Evolutionary conservation across 2,797 vertebrate genomes (phyloP), one percentile per base, ranked within the genome.

Genomic region (Lacerta agilis): DNA sequence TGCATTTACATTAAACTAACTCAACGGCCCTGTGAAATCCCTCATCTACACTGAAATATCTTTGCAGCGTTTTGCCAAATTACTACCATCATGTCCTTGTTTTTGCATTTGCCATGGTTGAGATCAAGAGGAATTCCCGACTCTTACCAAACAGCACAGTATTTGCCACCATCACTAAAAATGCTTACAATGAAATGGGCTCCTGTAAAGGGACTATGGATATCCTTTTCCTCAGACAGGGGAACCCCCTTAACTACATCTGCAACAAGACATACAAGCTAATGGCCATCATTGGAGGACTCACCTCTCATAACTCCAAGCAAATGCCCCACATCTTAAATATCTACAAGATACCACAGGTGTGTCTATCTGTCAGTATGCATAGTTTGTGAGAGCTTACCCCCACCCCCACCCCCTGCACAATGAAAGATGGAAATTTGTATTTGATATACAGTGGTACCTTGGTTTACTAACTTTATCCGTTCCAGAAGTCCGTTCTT

Each of bases 291-390:
- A 82, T 82, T 45, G 81, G 81, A 8, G 81, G 81, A 15, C 81
- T 82, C 15, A 43, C 58, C 15, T 3, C 8, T 45, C 64, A 69
- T 0, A 82, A 69, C 41, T 29, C 41, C 15, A 82, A n/a, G 11
- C 64, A 82, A 17, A 69, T 82, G 81, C 25, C 81, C 17, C 25
- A 43, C 64, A 69, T 82, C 27, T 82, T 69, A n/a, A 82, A 29
- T 15, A 20, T 82, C 81, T 82, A 82, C 25, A 82, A 82, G 66
- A 33, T 82, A 1, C 81, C 81, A 29, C 81, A 82, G 81, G 81
- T 82, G 41, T 64, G 23, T 27, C 10, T 64, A 11, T 36, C 2
- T 17, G 29, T 4, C 23, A 55, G 13, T 55, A 55, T 15, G 49
- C 13, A 55, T 55, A 55, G 49, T 55, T 4, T 55, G 49, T 55